phyloP scores from a whole-genome alignment of 1,140 invertebrate species.

The Camponotus floridanus region DNA sequence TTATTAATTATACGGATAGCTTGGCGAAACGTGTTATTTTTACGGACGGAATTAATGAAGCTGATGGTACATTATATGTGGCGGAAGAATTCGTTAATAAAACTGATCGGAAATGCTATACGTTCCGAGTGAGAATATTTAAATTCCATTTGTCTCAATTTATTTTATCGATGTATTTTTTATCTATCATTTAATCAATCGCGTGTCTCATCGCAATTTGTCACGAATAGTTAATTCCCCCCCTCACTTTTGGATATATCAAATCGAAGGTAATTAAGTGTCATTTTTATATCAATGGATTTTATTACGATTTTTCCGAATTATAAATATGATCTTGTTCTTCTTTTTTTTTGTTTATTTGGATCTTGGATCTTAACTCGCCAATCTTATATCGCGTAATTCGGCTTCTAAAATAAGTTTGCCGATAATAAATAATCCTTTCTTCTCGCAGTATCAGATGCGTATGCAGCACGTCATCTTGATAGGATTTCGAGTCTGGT shows the following conservation, averaged over 20 bases:
- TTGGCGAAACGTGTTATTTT: conserved; percentile 47
- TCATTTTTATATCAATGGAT: conserved; percentile 9
- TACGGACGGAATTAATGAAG: conserved; percentile 26
- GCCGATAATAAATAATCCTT: conserved; percentile 72
- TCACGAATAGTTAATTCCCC: conserved; percentile 2
- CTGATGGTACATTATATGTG: background rate
- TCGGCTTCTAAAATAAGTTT: conserved; percentile 82
- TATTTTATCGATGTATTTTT: background rate
- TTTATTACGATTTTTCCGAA: background rate
- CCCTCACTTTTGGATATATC: background rate
- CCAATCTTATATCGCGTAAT: conserved; percentile 38
- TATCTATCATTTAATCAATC: background rate
- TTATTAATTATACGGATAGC: conserved; percentile 57
- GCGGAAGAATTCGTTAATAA: conserved; percentile 38
- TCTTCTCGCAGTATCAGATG: conserved; percentile 81
- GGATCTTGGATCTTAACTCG: conserved; percentile 34
- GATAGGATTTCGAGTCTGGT: conserved; percentile 82
- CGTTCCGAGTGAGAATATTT: background rate
- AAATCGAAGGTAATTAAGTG: conserved; percentile 14
- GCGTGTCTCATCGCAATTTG: background rate
- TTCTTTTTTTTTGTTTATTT: background rate
- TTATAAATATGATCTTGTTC: background rate
- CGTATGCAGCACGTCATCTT: conserved; percentile 84
- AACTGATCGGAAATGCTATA: conserved; percentile 7
- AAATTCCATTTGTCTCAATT: background rate